phyloP scores from a whole-genome alignment of 2,797 vertebrate genomes.

The Cuniculus paca region DNA sequence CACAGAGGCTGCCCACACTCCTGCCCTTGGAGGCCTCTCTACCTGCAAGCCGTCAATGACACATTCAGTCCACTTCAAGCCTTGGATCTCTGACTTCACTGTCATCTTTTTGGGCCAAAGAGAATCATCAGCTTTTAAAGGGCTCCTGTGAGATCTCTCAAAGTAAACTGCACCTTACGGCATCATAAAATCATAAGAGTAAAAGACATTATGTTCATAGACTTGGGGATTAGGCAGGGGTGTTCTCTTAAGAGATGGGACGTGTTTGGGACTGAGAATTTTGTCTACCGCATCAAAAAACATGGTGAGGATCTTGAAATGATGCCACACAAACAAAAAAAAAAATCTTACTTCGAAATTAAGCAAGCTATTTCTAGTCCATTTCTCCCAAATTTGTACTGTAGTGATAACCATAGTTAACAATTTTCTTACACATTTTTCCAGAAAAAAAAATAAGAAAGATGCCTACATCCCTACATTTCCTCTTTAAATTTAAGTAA shows the following conservation, averaged over 20 bases:
- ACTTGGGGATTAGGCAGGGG: background rate
- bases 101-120: background rate
- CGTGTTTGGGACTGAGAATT: constrained; percentile 19
- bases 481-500: constrained; percentile 56
- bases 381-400: background rate
- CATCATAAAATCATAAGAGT: background rate
- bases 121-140: background rate
- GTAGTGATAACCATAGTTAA: background rate
- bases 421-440: background rate
- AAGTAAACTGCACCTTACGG: background rate
- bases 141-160: background rate
- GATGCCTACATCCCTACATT: background rate
- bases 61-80: no score
- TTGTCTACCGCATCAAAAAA: background rate
- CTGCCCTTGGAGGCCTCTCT: background rate
- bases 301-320: background rate
- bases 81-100: background rate
- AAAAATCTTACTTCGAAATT: background rate
- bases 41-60: background rate
- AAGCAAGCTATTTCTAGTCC: background rate
- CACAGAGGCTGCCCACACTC: no score
- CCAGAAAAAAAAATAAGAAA: background rate
- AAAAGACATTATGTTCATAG: background rate
- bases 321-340: background rate
- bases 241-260: background rate